A percentile compares a stretch with the other conserved stretches of the same genome.
Conservation (phyloP, 2,888 invertebrate species). For the Raillietiella orientalis region DNA sequence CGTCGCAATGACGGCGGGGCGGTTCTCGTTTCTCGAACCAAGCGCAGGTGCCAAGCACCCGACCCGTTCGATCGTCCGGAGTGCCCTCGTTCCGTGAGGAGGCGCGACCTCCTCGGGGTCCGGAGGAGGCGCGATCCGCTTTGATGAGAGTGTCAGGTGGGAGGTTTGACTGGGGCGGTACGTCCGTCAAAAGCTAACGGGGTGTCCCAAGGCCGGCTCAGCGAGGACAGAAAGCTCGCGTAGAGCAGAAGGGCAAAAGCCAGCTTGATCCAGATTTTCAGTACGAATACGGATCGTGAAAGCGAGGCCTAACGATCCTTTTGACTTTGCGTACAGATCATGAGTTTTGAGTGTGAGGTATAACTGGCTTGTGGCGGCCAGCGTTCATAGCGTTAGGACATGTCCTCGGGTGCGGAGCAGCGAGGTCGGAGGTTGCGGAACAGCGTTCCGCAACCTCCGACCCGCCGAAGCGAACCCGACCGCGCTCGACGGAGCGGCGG, state of each 20-base stretch:
- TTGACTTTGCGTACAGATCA: too few relatives aligned
- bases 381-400: slow-evolving; percentile 27
- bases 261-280: slow-evolving; percentile 29
- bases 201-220: slow-evolving; percentile 27
- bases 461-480: too few relatives aligned
- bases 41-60: slow-evolving; percentile 9
- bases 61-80: too few relatives aligned
- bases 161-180: slow-evolving; percentile 31
- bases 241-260: slow-evolving; percentile 34
- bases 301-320: slow-evolving; percentile 15
- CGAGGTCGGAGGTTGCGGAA: too few relatives aligned
- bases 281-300: slow-evolving; percentile 23
- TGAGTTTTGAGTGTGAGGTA: slow-evolving; percentile 14
- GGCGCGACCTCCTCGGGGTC: too few relatives aligned
- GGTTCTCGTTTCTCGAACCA: slow-evolving; percentile 13
- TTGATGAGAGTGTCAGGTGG: slow-evolving; percentile 24
- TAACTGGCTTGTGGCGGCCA: slow-evolving; percentile 18
- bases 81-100: slow-evolving; percentile 1
- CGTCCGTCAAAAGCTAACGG: slow-evolving; percentile 29
- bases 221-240: slow-evolving; percentile 32
- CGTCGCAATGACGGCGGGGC: too few relatives aligned
- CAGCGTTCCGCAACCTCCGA: too few relatives aligned
- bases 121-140: slow-evolving; percentile 17
- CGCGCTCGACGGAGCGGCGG: too few relatives aligned
- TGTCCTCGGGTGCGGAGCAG: too few relatives aligned